Evolutionary conservation across 2,797 vertebrate genomes (phyloP), one percentile per base, ranked within the genome.

Genomic region (Pristis pectinata): DNA sequence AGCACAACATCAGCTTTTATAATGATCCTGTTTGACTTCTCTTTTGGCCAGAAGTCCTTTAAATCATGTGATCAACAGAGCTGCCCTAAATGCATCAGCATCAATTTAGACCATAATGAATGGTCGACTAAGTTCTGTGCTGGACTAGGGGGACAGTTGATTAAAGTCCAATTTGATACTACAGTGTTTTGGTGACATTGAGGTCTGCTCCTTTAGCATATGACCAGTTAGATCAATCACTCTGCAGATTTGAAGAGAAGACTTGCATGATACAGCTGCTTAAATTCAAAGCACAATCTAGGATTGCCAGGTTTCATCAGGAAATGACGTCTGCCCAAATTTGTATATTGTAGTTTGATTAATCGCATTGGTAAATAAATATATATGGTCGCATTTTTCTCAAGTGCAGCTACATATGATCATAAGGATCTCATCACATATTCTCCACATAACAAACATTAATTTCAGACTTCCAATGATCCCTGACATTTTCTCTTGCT

Each of bases 151-250:
- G 67, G 56, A 94, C 30, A 72, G 92, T 56, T 94, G 92, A 76
- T 94, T 94, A 94, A 76, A 76, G 70, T 17, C 0, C 92, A 94
- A 76, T 49, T 94, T 76, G 30, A 94, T 19, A 56, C 17, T 0
- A 41, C 91, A 27, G 11, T 94, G 67, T 56, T 76, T 94, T 94
- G 76, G 30, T 94, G 44, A 76, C 92, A 70, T 53, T 76, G 30
- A 94, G 44, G 41, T 93, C 92, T 94, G 44, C 44, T 94, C 92
- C 72, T 34, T 56, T 53, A 94, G 44, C 70, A 94, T 56, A 56
- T 30, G 92, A 72, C 67, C 44, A 76, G 27, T 94, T 76, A 76
- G 67, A 76, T 94, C 70, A 94, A 74, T 94, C 92, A 94, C 49
- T 34, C 72, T 74, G 30, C 41, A 94, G 70, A 56, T 53, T 56